phyloP scores from a whole-genome alignment of 2,888 invertebrate species.

The Miltochrista miniata region DNA sequence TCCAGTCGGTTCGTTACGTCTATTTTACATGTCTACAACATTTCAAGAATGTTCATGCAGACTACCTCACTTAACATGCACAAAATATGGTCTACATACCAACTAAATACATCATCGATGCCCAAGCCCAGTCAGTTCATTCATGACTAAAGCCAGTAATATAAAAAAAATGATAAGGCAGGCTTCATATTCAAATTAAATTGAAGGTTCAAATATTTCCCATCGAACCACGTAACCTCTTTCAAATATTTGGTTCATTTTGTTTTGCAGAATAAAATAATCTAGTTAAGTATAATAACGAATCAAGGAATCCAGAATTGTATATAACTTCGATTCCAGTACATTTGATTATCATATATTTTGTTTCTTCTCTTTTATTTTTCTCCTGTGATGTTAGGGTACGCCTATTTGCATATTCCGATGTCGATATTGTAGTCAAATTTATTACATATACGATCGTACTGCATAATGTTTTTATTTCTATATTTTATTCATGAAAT shows the following conservation, averaged over 20 bases:
- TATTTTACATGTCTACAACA: no score
- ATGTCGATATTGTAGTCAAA: slow-evolving; percentile 73
- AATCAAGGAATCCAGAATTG: slow-evolving; percentile 47
- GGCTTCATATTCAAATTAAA: no score
- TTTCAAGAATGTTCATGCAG: no score
- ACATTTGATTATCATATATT: slow-evolving; percentile 77
- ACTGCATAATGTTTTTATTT: slow-evolving; percentile 59
- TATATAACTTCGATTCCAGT: slow-evolving; percentile 58
- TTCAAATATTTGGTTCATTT: not conserved
- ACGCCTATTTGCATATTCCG: slow-evolving; percentile 73
- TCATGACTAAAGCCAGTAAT: no score
- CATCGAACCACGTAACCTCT: not conserved
- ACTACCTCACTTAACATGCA: no score
- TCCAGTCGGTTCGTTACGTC: no score
- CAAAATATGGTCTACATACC: no score
- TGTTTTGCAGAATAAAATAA: slow-evolving; percentile 19
- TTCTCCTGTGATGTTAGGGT: slow-evolving; percentile 72
- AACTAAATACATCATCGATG: no score
- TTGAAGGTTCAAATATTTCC: not conserved
- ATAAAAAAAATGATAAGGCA: no score
- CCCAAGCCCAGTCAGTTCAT: no score
- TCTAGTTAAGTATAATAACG: slow-evolving; percentile 21
- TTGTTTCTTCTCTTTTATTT: slow-evolving; percentile 70
- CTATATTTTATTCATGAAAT: slow-evolving; percentile 50
- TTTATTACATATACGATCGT: slow-evolving; percentile 67